Base-by-base conservation (phyloP, 2,888 invertebrate species). In the Apamea anceps region DNA sequence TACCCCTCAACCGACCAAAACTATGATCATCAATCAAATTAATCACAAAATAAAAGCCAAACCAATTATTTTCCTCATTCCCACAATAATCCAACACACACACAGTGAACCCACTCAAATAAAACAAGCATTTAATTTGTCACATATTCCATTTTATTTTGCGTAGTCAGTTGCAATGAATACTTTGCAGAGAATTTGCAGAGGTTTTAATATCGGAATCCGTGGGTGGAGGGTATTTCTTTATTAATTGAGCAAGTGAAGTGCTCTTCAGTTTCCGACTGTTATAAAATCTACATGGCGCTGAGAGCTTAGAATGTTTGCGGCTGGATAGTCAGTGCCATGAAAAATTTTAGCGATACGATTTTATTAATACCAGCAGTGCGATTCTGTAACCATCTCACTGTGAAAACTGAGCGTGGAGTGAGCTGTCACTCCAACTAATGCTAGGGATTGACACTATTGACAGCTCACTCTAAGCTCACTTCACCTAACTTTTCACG, bases 211-310 rank as follows among this genome's bases (percentile, higher is more conserved):
- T 86, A 87, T 87, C 80, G 72, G 63, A 63, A 80, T 75, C 85
- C 85, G 80, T 86, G 80, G 80, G 85, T 85, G 37, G 37, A 65
- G 70, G 86, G 90, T 89, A 91, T 91, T 91, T 89, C 90, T 92
- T 91, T 91, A 93, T 93, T 93, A 94, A 94, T 93, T 93, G 91
- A 93, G 88, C 86, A 90, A 91, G 90, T 90, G 80, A 87, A 93
- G 91, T 88, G 91, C 91, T 90, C 90, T 93, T 89, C 91, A 90
- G 85, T 90, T 89, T 91, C 90, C 77, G 87, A 81, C 88, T 85
- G 89, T 89, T 91, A 92, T 91, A 91, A 91, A 92, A 93, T 92
- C 90, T 92, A 91, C 89, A 92, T 88, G 80, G 77, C 57, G 81
- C 62, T 76, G 60, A 51, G 60, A 45, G 65, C 70, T 54, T 32